Evolutionary conservation across 2,888 invertebrate species (phyloP), one percentile per base, ranked within the genome.

Genomic region (Melieria picta): DNA sequence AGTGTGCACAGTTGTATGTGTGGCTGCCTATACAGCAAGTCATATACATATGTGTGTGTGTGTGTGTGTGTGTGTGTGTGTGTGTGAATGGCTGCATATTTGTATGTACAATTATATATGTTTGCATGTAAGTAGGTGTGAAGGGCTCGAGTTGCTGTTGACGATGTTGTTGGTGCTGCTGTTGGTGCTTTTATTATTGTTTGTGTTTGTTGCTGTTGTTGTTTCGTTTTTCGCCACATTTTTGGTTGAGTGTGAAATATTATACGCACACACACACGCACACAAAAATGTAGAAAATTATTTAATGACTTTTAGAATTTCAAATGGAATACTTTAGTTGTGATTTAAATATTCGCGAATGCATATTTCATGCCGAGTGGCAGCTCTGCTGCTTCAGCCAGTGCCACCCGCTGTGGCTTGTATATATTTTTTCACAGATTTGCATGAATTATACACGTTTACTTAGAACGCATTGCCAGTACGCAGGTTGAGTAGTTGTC

Each of bases 291-390:
- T 80, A 76, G 79, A 81, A 82, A 82, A 81, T 82, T 80, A 82
- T 82, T 81, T 82, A 81, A 81, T 82, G 81, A 82, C 82, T 81
- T 82, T 79, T 80, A 77, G 81, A 78, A 80, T 79, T 80, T 78
- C 75, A 82, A 81, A 81, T 79, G 77, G 81, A 81, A 82, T 82
- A 77, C 73, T 75, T 77, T 75, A 80, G 82, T 78, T 77, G 75
- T 79, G 78, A 65, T 71, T 72, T 74, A 60, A 69, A 61, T 70
- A 70, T 72, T 74, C 65, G 61, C 64, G 13, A 16, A 66, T 68
- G 47, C 61, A 57, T 72, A 62, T 68, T 75, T 76, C 72, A 73
- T 70, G 74, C 66, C 76, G 70, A 66, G 50, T 70, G 52, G 58
- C 58, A 48, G 56, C 67, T 60, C 67, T 48, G 67, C 42, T 43